Base-by-base conservation (phyloP, 2,797 vertebrate species). In the Merluccius polli region DNA sequence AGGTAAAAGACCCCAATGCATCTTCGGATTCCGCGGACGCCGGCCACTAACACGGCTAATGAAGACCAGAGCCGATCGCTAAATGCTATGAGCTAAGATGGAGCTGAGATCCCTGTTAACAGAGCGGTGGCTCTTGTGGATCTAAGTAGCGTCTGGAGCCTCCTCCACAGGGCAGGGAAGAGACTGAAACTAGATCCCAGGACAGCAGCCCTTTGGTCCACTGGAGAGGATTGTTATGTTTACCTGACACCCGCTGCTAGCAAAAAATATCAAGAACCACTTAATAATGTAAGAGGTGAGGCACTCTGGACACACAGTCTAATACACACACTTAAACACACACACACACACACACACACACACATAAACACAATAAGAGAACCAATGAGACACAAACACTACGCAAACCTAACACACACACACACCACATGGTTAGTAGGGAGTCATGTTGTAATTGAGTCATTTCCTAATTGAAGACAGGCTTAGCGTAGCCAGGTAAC, bases 261-360 rank as follows among this genome's bases (percentile, higher is more conserved):
- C 59, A 7, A 78, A 89, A 85, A 3, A 69, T 89, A 89, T 83
- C 82, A 85, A 79, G 79, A 86, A 85, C 82, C 87, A 78, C 81
- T 91, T 86, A 93, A 94, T 93, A 93, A 92, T 93, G 86, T 85
- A 93, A 86, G 88, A 89, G 82, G 5, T 21, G 1, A 83, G 76
- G 78, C 77, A 78, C 70, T 27, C 52, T 59, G 38, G 38, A 41
- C 12, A 41, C 38, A n/a, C 33, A 35, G 3, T 35, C 33, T 35
- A 35, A n/a, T n/a, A n/a, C n/a, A n/a, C n/a, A 70, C 41, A 82
- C 48, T 52, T 73, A 81, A 73, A 83, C 52, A 33, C 68, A 69
- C 31, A 72, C 27, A 72, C 15, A 31, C 38, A 72, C 71, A 21
- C 38, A 48, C 38, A 31, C 48, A 35, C 31, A 65, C 71, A 75